phyloP scores from a whole-genome alignment of 2,797 vertebrate species.

The Eupleurogrammus muticus region DNA sequence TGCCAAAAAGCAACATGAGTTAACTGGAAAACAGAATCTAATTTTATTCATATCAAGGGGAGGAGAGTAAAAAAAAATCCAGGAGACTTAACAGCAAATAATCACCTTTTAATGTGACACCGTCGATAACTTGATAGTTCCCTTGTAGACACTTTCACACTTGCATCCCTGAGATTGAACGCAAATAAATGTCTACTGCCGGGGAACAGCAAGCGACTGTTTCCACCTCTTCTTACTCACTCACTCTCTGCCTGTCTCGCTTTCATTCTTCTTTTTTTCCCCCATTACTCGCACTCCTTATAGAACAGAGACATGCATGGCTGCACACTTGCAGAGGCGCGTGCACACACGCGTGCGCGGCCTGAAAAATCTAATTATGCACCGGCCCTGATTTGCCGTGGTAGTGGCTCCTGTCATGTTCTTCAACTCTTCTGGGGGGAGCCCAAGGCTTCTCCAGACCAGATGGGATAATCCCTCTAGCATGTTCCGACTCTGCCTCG shows the following conservation, averaged over 20 bases:
- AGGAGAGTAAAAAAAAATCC: background rate
- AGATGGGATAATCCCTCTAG: constrained; percentile 42
- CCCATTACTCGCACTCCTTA: background rate
- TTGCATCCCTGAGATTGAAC: background rate
- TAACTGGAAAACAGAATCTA: background rate
- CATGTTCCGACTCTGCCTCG: constrained; percentile 29
- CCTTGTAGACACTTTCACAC: background rate
- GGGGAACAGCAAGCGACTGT: background rate
- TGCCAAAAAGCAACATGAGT: background rate
- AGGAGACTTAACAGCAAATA: too few species aligned
- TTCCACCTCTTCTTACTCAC: background rate
- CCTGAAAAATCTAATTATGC: constrained; percentile 48
- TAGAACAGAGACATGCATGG: too few species aligned
- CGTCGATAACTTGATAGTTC: background rate
- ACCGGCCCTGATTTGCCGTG: background rate
- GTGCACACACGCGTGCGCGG: background rate
- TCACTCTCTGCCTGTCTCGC: background rate
- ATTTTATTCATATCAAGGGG: too few species aligned
- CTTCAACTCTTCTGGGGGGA: constrained; percentile 19
- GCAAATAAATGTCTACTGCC: background rate
- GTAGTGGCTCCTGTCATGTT: constrained; percentile 1
- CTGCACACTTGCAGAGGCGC: too few species aligned
- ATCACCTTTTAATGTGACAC: too few species aligned
- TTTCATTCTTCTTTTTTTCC: background rate
- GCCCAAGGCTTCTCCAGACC: constrained; percentile 29